These are phyloP conservation scores for Notarius lentiginosus DNA, from an alignment of 2,113 vertebrate genomes.

Conservation along the genomic window DNA sequence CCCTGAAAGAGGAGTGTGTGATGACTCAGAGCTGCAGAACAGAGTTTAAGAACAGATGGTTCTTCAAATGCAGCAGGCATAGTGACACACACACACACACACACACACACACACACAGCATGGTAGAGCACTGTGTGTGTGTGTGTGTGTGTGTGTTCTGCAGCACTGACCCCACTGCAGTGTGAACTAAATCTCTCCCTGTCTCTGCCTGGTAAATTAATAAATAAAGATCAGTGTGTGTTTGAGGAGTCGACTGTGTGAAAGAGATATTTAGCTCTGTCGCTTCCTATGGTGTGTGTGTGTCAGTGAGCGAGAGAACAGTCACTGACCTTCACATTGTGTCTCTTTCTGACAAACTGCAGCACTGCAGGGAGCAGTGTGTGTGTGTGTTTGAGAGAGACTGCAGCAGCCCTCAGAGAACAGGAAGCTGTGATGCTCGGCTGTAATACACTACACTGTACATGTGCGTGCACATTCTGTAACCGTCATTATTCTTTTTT, in stretches of 20 bases:
- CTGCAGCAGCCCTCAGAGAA: not conserved
- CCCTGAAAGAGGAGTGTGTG: not conserved
- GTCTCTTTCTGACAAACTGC: constrained; percentile 4
- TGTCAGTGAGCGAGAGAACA: not conserved
- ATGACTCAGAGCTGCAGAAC: constrained; percentile 22
- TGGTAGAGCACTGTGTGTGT: not conserved
- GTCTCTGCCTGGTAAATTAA: not conserved
- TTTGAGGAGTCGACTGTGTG: not conserved
- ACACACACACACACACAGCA: constrained; percentile 4
- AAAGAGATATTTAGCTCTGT: not conserved
- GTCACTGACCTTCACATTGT: not conserved
- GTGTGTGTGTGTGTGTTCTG: not conserved
- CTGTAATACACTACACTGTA: not conserved
- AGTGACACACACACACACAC: constrained; percentile 13
- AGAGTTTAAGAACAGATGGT: constrained; percentile 22
- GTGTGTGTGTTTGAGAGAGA: not conserved
- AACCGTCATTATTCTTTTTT: not conserved
- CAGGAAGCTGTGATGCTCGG: not conserved
- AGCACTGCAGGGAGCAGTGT: not conserved
- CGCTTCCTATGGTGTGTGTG: not conserved
- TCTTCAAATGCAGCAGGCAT: constrained; percentile 22
- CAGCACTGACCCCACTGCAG: constrained; percentile 28
- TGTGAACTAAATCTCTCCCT: constrained; percentile 11
- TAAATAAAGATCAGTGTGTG: constrained; percentile 11
- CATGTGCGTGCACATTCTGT: too few species aligned